A percentile compares a stretch with the other conserved stretches of the same genome.
Conservation (phyloP, 2,888 invertebrate species). For the Glaucopsyche alexis region DNA sequence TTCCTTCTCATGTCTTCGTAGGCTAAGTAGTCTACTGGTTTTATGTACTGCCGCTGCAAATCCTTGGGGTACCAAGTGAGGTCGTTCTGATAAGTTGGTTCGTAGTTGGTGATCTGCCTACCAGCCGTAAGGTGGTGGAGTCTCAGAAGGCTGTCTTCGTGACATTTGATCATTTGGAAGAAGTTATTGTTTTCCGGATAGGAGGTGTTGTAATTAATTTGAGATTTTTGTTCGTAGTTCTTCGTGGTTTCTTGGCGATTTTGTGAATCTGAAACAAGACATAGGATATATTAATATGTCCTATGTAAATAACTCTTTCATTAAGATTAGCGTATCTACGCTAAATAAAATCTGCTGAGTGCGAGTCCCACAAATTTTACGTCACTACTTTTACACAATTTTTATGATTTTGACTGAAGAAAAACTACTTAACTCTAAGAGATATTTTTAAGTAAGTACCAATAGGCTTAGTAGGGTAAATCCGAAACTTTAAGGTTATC, state of each 20-base stretch:
- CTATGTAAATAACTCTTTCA: no score
- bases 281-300: neutral
- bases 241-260: slow-evolving; percentile 50
- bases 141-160: slow-evolving; percentile 68
- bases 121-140: slow-evolving; percentile 73
- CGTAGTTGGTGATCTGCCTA: slow-evolving; percentile 61
- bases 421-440: no score
- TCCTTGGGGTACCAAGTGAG: slow-evolving; percentile 72
- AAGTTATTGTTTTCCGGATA: slow-evolving; percentile 65
- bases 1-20: slow-evolving; percentile 69
- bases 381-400: no score
- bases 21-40: slow-evolving; percentile 64
- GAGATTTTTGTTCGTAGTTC: slow-evolving; percentile 56
- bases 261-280: slow-evolving; percentile 45
- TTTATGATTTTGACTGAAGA: no score
- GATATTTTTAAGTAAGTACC: no score
- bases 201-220: slow-evolving; percentile 51
- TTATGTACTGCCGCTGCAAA: slow-evolving; percentile 65
- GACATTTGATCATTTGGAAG: slow-evolving; percentile 75
- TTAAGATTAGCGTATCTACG: no score
- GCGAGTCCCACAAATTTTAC: no score
- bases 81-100: slow-evolving; percentile 63
- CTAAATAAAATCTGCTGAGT: no score
- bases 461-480: no score
- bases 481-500: no score